Evolutionary conservation across 2,797 vertebrate species (phyloP).

Genomic region (Chelonia mydas): DNA sequence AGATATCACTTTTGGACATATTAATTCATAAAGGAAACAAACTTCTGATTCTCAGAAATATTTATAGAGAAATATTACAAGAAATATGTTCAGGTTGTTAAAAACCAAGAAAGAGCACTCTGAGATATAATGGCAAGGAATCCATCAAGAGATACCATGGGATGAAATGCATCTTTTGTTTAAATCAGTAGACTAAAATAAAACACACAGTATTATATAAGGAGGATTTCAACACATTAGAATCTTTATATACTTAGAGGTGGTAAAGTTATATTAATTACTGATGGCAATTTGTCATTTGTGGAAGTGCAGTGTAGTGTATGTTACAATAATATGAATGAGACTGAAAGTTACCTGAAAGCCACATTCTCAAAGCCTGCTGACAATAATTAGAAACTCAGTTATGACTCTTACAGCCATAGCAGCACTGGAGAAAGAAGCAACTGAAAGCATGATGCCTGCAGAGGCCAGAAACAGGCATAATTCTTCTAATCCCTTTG

Average conservation of each 20-base stretch:
- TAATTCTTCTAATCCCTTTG: fast-evolving
- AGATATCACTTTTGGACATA: conserved; percentile 51
- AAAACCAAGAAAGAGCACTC: conserved; percentile 46
- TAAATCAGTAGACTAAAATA: background rate
- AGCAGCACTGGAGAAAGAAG: background rate
- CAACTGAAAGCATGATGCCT: background rate
- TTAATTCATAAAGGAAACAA: conserved; percentile 67
- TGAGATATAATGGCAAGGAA: conserved; percentile 38
- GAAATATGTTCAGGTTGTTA: conserved; percentile 37
- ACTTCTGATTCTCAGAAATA: conserved; percentile 27
- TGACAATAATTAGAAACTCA: background rate
- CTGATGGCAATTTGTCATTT: background rate
- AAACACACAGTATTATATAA: background rate
- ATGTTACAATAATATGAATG: background rate
- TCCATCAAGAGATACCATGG: conserved; percentile 24
- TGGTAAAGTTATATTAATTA: background rate
- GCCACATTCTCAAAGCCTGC: background rate
- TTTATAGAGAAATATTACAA: conserved; percentile 49
- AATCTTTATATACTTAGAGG: conserved; percentile 2
- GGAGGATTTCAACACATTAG: background rate
- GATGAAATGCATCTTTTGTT: background rate
- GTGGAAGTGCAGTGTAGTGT: background rate
- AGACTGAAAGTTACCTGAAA: conserved; percentile 37
- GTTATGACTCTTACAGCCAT: background rate
- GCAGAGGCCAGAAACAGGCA: background rate